Evolutionary conservation across 1,140 invertebrate genomes (phyloP).

Genomic region (Maconellicoccus hirsutus): DNA sequence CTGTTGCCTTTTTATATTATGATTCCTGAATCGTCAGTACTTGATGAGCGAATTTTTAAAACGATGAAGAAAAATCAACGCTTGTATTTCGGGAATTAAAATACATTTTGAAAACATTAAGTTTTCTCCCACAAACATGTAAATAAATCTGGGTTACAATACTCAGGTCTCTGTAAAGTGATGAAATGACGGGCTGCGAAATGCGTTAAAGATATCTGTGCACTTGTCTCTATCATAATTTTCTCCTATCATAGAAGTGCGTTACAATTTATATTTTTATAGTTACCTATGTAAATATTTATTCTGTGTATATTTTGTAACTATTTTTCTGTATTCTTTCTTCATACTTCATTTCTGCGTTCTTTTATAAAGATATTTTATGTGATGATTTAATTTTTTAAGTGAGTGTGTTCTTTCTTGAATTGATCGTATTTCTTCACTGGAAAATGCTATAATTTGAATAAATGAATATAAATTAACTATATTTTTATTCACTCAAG

Average conservation of each 20-base stretch:
- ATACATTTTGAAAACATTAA: too few relatives aligned
- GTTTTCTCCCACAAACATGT: too few relatives aligned
- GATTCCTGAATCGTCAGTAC: too few relatives aligned
- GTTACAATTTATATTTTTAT: neutral
- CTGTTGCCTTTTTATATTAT: too few relatives aligned
- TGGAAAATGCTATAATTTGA: neutral
- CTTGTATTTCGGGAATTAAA: too few relatives aligned
- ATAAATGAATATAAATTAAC: neutral
- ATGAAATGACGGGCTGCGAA: too few relatives aligned
- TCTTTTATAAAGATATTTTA: neutral
- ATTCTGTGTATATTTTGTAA: neutral
- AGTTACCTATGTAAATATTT: neutral
- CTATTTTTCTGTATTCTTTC: neutral
- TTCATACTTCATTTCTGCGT: neutral
- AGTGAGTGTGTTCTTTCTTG: neutral
- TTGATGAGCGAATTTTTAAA: too few relatives aligned
- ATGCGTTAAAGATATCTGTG: too few relatives aligned
- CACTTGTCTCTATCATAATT: neutral
- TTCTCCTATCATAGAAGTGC: neutral
- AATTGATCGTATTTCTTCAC: neutral
- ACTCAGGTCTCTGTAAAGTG: too few relatives aligned
- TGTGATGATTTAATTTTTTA: neutral
- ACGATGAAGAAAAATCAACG: too few relatives aligned
- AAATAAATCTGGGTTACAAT: too few relatives aligned
- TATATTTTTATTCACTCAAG: neutral